These are phyloP conservation scores for Poecilobothrus nobilitatus DNA, from an alignment of 2,888 invertebrate species.

Conservation along the genomic window DNA sequence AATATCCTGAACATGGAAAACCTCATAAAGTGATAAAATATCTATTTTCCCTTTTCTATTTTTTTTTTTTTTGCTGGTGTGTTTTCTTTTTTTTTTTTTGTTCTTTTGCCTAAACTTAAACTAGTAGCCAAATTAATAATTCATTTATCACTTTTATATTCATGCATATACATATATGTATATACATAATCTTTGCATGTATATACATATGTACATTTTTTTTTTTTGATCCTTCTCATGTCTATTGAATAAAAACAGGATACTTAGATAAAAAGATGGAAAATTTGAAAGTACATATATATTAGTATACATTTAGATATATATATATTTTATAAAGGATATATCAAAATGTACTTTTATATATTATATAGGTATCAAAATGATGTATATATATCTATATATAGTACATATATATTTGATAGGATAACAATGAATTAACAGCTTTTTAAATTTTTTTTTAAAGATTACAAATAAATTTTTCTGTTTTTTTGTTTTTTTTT, in stretches of 20 bases:
- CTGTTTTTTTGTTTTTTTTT: not conserved
- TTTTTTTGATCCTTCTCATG: not conserved
- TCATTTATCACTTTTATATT: constrained; percentile 22
- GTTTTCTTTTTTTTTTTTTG: too few relatives aligned
- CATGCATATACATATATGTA: not conserved
- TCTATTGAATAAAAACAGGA: not conserved
- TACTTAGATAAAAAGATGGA: not conserved
- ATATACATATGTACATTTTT: not conserved
- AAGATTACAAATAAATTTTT: not conserved
- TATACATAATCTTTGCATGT: too few relatives aligned
- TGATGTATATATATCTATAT: not conserved
- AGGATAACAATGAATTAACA: not conserved
- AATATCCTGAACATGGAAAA: not conserved
- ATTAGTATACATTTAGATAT: not conserved
- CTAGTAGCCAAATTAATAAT: constrained; percentile 24
- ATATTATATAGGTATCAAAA: not conserved
- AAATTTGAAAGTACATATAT: not conserved
- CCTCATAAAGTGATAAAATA: not conserved
- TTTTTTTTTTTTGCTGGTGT: not conserved
- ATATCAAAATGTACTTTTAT: too few relatives aligned
- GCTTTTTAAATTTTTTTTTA: not conserved
- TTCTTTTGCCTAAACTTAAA: not conserved
- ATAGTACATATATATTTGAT: not conserved
- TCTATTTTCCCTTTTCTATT: not conserved
- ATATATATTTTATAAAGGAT: too few relatives aligned